Evolutionary conservation across 2,888 invertebrate species (phyloP).

Genomic region (Torymus auratus): DNA sequence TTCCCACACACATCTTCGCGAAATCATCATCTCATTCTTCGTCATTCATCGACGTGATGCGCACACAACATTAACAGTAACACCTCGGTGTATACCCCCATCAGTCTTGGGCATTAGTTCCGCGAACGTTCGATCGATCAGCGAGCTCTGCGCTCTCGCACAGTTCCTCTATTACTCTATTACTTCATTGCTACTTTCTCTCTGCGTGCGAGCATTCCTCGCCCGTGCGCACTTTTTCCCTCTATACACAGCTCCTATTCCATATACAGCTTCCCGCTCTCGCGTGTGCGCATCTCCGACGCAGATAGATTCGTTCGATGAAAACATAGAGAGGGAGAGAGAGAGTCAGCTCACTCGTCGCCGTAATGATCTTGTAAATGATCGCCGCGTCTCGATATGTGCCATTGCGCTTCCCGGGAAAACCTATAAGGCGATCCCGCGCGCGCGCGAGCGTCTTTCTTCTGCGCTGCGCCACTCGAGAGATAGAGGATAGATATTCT

Average conservation of each 20-base stretch:
- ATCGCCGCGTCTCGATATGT: constrained; percentile 36
- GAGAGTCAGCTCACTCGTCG: constrained; percentile 29
- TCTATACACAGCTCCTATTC: background rate
- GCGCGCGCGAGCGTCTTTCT: constrained; percentile 19
- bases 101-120: background rate
- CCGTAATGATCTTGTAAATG: constrained; percentile 64
- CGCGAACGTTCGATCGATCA: no score
- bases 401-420: constrained; percentile 22
- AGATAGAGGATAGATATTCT: background rate
- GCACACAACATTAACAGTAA: background rate
- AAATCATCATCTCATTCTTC: no score
- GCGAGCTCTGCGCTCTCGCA: background rate
- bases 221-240: background rate
- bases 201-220: background rate
- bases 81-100: background rate
- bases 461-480: background rate
- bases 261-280: no score
- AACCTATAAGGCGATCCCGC: constrained; percentile 33
- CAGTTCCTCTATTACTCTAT: constrained; percentile 5
- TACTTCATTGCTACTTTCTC: background rate
- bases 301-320: constrained; percentile 59
- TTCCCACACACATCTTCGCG: no score
- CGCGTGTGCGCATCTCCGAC: constrained; percentile 16
- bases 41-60: background rate
- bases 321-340: constrained; percentile 47